Evolutionary conservation across 1,140 invertebrate species (phyloP).

Genomic region (Diabrotica undecimpunctata): DNA sequence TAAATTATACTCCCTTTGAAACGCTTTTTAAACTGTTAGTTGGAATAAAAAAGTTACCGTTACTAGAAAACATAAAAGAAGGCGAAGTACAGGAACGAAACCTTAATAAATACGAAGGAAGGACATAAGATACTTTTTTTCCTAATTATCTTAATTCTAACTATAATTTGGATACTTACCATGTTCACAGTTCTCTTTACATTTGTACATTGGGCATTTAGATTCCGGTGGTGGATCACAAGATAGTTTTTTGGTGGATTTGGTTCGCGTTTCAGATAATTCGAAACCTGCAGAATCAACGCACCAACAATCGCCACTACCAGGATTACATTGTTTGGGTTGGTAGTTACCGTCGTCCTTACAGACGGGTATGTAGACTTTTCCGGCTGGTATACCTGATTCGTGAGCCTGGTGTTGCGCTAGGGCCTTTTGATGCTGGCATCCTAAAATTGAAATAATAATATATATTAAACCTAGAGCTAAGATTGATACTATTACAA

Average conservation of each 20-base stretch:
- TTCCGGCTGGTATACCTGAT: conserved; percentile 65
- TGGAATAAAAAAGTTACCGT: too few species aligned
- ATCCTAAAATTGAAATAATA: conserved; percentile 58
- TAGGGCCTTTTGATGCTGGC: conserved; percentile 66
- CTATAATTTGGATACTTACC: conserved; percentile 46
- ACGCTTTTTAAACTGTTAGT: too few species aligned
- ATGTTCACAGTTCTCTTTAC: conserved; percentile 62
- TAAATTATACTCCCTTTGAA: too few species aligned
- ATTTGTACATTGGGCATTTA: conserved; percentile 60
- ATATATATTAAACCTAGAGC: too few species aligned
- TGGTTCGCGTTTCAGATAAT: conserved; percentile 57
- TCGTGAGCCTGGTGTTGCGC: conserved; percentile 73
- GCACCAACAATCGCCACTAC: conserved; percentile 81
- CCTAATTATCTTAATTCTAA: too few species aligned
- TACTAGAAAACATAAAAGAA: too few species aligned
- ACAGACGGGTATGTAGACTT: conserved; percentile 78
- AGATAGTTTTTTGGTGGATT: conserved; percentile 41
- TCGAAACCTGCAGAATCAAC: conserved; percentile 81
- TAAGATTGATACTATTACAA: too few species aligned
- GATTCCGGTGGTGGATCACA: conserved; percentile 44
- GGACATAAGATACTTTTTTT: too few species aligned
- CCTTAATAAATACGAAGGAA: too few species aligned
- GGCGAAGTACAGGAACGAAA: too few species aligned
- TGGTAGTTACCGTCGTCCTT: conserved; percentile 71
- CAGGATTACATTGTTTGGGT: conserved; percentile 73